Conservation (phyloP, 2,113 vertebrate genomes). For the Isurus oxyrinchus region DNA sequence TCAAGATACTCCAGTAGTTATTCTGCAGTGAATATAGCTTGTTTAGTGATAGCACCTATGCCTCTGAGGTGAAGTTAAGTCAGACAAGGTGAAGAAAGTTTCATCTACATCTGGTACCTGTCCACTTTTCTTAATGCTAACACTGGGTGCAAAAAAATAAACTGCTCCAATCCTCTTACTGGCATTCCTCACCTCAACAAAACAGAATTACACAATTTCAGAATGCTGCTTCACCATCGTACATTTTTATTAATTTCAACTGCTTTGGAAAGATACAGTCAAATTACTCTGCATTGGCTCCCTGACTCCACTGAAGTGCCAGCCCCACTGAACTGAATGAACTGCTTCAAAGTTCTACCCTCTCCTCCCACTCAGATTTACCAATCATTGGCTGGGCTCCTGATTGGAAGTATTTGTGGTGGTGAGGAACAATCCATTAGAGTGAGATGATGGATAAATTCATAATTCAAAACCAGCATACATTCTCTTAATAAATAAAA, state of each 20-base stretch:
- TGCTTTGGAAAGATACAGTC: background rate
- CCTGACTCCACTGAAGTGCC: background rate
- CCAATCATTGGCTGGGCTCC: background rate
- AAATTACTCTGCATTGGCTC: background rate
- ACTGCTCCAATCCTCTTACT: background rate
- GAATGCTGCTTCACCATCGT: background rate
- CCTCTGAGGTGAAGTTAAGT: background rate
- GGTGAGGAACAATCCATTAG: background rate
- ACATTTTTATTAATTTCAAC: background rate
- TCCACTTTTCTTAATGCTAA: background rate
- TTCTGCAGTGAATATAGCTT: background rate
- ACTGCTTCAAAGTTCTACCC: background rate
- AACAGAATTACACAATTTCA: background rate
- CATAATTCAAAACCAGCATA: background rate
- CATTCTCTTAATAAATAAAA: too few species aligned
- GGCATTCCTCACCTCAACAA: background rate
- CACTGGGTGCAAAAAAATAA: background rate
- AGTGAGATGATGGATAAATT: too few species aligned
- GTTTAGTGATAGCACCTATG: too few species aligned
- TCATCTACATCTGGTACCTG: background rate
- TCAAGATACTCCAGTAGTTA: background rate
- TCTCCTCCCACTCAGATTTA: background rate
- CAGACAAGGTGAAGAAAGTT: background rate
- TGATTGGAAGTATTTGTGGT: background rate
- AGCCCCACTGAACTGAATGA: background rate